These are phyloP conservation scores for Prionchulus punctatus DNA, from an alignment of 2,888 invertebrate species.

Conservation along the genomic window DNA sequence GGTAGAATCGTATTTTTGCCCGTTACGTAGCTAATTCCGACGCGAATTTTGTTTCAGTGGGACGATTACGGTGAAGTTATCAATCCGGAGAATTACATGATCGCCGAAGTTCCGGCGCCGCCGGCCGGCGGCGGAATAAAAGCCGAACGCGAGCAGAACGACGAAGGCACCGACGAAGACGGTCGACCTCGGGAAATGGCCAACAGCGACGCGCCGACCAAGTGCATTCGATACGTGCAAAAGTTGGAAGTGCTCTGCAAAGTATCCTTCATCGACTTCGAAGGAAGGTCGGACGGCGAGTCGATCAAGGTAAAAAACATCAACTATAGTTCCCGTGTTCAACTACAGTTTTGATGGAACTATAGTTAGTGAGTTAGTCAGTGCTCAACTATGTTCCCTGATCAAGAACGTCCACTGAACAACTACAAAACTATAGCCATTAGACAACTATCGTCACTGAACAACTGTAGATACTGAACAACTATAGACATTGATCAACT, in stretches of 20 bases:
- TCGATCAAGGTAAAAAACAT: slow-evolving; percentile 36
- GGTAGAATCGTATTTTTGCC: background rate
- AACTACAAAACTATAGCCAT: too few relatives aligned
- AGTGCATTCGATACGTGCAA: slow-evolving; percentile 23
- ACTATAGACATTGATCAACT: too few relatives aligned
- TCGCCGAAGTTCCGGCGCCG: slow-evolving; percentile 45
- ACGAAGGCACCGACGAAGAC: too few relatives aligned
- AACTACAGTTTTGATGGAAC: too few relatives aligned
- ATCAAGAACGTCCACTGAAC: too few relatives aligned
- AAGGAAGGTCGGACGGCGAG: slow-evolving; percentile 54
- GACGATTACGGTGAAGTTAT: slow-evolving; percentile 96
- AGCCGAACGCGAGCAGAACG: background rate
- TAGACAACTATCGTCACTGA: too few relatives aligned
- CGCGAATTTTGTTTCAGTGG: too few relatives aligned
- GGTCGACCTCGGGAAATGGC: background rate
- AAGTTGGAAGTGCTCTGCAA: slow-evolving; percentile 21
- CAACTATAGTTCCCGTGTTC: too few relatives aligned
- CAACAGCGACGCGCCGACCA: slow-evolving; percentile 24
- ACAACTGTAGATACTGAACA: too few relatives aligned
- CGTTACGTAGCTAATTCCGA: too few relatives aligned
- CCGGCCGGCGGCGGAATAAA: slow-evolving; percentile 12
- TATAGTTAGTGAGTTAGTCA: too few relatives aligned
- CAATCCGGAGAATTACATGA: slow-evolving; percentile 71
- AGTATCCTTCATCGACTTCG: slow-evolving; percentile 73
- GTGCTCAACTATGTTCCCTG: too few relatives aligned